phyloP scores from a whole-genome alignment of 2,888 invertebrate genomes.

The Halocaridina rubra region DNA sequence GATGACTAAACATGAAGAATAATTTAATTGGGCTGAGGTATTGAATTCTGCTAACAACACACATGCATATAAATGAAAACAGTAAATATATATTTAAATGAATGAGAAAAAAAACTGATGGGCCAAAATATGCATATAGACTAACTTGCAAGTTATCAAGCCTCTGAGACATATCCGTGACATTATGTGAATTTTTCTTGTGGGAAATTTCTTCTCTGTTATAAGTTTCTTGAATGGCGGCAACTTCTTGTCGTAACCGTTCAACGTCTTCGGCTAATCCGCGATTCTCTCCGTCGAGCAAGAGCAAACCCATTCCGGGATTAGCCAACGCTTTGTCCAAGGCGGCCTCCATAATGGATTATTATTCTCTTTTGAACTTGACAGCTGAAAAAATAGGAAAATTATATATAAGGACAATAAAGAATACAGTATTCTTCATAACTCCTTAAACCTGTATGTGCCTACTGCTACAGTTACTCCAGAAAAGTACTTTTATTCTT shows the following conservation, averaged over 20 bases:
- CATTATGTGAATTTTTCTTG: slow-evolving; percentile 15
- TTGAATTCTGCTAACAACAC: too few relatives aligned
- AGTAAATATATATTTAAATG: not conserved
- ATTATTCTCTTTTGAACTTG: too few relatives aligned
- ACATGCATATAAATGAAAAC: too few relatives aligned
- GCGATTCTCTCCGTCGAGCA: slow-evolving; percentile 30
- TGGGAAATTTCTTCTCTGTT: slow-evolving; percentile 1
- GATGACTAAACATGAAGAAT: too few relatives aligned
- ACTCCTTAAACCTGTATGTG: too few relatives aligned
- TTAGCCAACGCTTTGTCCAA: slow-evolving; percentile 29
- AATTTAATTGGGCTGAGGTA: too few relatives aligned
- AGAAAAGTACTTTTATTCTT: too few relatives aligned
- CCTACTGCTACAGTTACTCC: too few relatives aligned
- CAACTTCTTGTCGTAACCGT: slow-evolving; percentile 33
- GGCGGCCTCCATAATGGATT: slow-evolving; percentile 44
- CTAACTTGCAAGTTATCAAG: slow-evolving; percentile 38
- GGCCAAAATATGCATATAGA: too few relatives aligned
- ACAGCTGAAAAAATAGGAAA: too few relatives aligned
- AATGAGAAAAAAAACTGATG: not conserved
- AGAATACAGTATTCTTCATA: too few relatives aligned
- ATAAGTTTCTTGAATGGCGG: not conserved
- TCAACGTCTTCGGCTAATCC: slow-evolving; percentile 41
- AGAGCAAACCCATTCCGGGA: slow-evolving; percentile 40
- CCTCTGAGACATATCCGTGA: slow-evolving; percentile 46
- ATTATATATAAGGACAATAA: too few relatives aligned